phyloP scores from a whole-genome alignment of 2,113 vertebrate species.

The Perccottus glenii region DNA sequence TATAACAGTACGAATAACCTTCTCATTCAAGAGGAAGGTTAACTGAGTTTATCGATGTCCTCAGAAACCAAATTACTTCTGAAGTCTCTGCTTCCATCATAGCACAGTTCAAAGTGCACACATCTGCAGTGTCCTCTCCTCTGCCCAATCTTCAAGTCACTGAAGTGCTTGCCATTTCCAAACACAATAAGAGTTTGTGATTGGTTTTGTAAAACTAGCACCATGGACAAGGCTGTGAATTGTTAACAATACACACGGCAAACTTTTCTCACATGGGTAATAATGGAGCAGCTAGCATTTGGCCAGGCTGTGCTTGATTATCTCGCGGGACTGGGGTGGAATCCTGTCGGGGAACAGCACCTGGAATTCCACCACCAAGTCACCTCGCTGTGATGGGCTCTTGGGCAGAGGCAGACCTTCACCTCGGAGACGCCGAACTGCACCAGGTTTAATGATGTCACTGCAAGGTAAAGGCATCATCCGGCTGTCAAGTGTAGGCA shows the following conservation, averaged over 20 bases:
- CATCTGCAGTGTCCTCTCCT: constrained; percentile 31
- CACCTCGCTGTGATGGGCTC: constrained; percentile 90
- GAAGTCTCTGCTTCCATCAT: constrained; percentile 37
- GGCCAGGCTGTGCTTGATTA: constrained; percentile 94
- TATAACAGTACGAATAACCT: constrained; percentile 61
- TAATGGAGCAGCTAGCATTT: constrained; percentile 66
- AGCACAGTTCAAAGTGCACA: constrained; percentile 23
- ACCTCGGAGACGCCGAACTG: constrained; percentile 89
- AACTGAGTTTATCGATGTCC: constrained; percentile 44
- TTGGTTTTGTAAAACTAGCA: constrained; percentile 61
- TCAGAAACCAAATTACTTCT: constrained; percentile 57
- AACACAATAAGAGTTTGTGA: constrained; percentile 64
- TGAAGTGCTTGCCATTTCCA: constrained; percentile 38
- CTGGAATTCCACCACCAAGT: constrained; percentile 96
- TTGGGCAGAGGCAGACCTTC: constrained; percentile 94
- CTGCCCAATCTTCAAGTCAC: constrained; percentile 26
- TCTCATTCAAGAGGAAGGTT: constrained; percentile 54
- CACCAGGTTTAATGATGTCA: constrained; percentile 93
- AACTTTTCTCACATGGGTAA: constrained; percentile 1
- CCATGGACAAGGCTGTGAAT: constrained; percentile 60
- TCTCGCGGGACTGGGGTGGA: constrained; percentile 92
- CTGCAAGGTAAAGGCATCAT: constrained; percentile 94
- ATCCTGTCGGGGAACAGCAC: constrained; percentile 97
- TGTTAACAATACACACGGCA: constrained; percentile 39
- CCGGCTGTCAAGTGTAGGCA: constrained; percentile 94